A percentile compares a stretch with the other conserved stretches of the same genome.
phyloP scores from a whole-genome alignment of 2,888 invertebrate species.

The Eilema sororculum region DNA sequence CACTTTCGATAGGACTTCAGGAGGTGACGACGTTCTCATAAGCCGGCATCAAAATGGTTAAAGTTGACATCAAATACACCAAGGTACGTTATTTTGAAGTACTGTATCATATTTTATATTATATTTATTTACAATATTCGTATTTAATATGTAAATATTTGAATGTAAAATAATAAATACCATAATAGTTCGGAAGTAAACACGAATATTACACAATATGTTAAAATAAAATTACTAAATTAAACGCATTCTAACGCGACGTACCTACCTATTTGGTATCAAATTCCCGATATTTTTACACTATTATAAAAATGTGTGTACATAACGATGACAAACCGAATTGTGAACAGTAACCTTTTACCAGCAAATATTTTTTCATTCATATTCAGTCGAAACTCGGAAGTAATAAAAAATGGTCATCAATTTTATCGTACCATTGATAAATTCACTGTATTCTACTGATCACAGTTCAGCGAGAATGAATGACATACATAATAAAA shows the following conservation, averaged over 20 bases:
- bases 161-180: too few species aligned
- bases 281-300: too few species aligned
- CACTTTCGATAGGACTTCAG: conserved; percentile 46
- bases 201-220: not conserved
- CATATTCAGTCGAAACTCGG: too few species aligned
- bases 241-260: not conserved
- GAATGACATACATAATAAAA: too few species aligned
- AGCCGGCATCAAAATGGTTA: conserved; percentile 70
- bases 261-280: not conserved
- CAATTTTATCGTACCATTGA: not conserved
- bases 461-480: not conserved
- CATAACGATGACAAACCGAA: too few species aligned
- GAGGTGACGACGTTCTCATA: conserved; percentile 49
- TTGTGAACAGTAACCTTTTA: too few species aligned
- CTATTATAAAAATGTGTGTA: too few species aligned
- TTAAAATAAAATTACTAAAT: too few species aligned
- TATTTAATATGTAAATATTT: too few species aligned
- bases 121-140: too few species aligned
- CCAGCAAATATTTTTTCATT: too few species aligned
- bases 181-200: not conserved
- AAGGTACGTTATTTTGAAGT: conserved; percentile 66
- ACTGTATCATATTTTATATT: too few species aligned
- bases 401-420: not conserved
- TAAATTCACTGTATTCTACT: not conserved
- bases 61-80: conserved; percentile 83